A percentile compares a stretch with the other conserved stretches of the same genome.
phyloP scores from a whole-genome alignment of 2,797 vertebrate species.

The Varecia variegata region DNA sequence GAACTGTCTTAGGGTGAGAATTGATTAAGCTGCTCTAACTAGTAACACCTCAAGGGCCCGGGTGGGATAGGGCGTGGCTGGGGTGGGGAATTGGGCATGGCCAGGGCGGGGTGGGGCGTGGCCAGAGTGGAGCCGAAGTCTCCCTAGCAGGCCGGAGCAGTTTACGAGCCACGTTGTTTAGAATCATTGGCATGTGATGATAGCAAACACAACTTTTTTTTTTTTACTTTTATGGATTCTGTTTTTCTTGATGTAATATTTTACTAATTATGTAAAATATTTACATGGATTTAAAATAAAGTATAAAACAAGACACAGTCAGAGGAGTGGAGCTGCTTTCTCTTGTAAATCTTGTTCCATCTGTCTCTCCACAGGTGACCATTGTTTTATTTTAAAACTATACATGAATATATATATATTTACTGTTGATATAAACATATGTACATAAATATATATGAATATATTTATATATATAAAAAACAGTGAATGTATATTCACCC shows the following conservation, averaged over 20 bases:
- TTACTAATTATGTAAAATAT: background rate
- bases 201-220: background rate
- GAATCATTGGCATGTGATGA: background rate
- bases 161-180: background rate
- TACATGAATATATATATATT: background rate
- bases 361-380: background rate
- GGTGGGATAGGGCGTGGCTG: background rate
- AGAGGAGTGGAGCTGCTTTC: background rate
- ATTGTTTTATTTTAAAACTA: background rate
- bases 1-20: background rate
- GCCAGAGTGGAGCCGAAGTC: no score
- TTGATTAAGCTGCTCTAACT: background rate
- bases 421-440: background rate
- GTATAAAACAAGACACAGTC: background rate
- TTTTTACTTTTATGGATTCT: background rate
- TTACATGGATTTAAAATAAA: background rate
- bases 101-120: no score
- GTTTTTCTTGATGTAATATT: background rate
- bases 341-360: background rate
- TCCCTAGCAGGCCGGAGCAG: background rate
- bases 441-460: background rate
- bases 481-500: background rate
- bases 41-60: fast-evolving
- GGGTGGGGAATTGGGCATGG: no score
- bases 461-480: background rate